Evolutionary conservation across 2,797 vertebrate genomes (phyloP).

Genomic region (Poecilia gillii): DNA sequence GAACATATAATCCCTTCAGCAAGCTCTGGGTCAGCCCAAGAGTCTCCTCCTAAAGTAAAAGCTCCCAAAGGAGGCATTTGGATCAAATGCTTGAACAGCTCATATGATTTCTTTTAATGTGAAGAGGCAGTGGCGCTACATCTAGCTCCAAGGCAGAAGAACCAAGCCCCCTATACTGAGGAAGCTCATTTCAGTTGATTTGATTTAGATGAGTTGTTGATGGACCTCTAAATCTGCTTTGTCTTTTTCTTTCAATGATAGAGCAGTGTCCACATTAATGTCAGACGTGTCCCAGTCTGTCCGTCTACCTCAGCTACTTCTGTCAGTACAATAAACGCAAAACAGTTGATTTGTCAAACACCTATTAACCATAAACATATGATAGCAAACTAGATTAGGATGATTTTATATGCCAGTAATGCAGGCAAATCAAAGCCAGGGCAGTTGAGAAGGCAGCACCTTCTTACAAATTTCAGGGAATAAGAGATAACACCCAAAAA

Average conservation of each 20-base stretch:
- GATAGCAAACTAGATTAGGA: neutral
- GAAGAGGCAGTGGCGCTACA: neutral
- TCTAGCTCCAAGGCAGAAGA: neutral
- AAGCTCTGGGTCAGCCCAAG: neutral
- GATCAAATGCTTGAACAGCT: slow-evolving; percentile 1
- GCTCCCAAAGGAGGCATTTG: neutral
- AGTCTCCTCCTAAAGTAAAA: neutral
- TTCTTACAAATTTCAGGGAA: neutral
- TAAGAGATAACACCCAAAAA: neutral
- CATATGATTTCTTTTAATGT: neutral
- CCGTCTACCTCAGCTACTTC: neutral
- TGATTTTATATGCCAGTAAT: neutral
- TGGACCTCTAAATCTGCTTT: neutral
- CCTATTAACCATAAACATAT: neutral
- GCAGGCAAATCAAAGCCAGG: neutral
- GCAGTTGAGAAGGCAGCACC: neutral
- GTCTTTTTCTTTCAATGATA: neutral
- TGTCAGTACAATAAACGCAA: neutral
- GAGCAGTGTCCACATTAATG: neutral
- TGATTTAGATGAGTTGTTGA: neutral
- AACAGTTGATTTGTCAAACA: neutral
- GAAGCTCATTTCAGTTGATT: neutral
- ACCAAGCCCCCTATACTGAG: neutral
- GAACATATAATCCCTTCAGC: neutral
- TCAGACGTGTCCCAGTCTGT: neutral